Percentiles rank a stretch among this genome's conserved stretches.
Evolutionary conservation across 2,888 invertebrate species (phyloP).

Genomic region (Melieria picta): DNA sequence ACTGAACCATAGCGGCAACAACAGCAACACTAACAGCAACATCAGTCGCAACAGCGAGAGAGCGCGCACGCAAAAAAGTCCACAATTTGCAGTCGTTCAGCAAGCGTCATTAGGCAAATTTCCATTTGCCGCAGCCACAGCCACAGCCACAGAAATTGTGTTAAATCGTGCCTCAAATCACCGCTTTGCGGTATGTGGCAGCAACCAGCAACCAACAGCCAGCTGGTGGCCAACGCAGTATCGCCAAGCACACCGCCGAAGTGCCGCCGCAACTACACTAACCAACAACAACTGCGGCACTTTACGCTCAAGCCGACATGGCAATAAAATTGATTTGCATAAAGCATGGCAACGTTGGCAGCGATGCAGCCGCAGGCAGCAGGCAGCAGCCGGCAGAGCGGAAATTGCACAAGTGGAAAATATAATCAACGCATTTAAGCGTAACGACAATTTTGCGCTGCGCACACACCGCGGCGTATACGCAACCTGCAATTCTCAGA

Average conservation of each 20-base stretch:
- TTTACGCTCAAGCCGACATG: slow-evolving; percentile 3
- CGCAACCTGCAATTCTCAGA: neutral
- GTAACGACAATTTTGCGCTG: neutral
- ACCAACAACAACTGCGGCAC: neutral
- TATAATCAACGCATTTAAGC: neutral
- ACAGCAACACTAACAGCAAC: neutral
- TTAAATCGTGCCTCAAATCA: slow-evolving; percentile 24
- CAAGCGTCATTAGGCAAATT: slow-evolving; percentile 26
- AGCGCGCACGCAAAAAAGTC: neutral
- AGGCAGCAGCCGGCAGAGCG: too few species aligned
- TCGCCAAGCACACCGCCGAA: neutral
- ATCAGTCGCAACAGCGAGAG: neutral
- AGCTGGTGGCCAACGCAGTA: neutral
- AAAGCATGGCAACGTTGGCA: neutral
- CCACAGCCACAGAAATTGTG: slow-evolving; percentile 13
- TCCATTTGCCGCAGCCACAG: slow-evolving; percentile 13
- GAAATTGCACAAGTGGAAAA: neutral
- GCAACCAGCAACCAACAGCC: neutral
- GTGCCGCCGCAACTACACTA: neutral
- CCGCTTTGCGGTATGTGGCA: slow-evolving; percentile 7
- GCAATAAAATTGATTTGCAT: slow-evolving; percentile 30
- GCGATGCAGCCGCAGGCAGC: too few species aligned
- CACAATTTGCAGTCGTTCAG: slow-evolving; percentile 23
- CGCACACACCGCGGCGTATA: neutral
- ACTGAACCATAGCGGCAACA: slow-evolving; percentile 1